Evolutionary conservation across 2,113 vertebrate species (phyloP), one percentile per base, ranked within the genome.

Genomic region (Oplegnathus fasciatus): DNA sequence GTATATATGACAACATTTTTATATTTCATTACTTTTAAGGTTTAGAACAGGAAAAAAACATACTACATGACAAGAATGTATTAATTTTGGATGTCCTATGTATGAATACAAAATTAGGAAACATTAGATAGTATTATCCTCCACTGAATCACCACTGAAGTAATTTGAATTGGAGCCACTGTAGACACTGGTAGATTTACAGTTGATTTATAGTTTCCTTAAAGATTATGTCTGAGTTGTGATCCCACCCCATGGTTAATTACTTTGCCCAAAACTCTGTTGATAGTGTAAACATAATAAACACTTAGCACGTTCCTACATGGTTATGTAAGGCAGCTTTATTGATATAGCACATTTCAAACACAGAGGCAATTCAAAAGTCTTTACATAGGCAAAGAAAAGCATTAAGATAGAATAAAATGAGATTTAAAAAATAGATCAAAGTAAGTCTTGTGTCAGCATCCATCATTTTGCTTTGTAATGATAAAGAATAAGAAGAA

Each of bases 401-500:
- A 20, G n/a, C 65, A 28, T 34, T 22, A 34, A 24, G 0, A 5
- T 6, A n/a, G 30, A n/a, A 10, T 55, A 55, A 34, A 26, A 17
- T 22, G 2, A 50, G 9, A 5, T 30, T 52, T n/a, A n/a, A 11
- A 67, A 30, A 6, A 37, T 37, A n/a, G n/a, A n/a, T n/a, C n/a
- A n/a, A n/a, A n/a, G n/a, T 15, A 37, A 50, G 13, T 55, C 30
- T 0, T 6, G 10, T 73, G 62, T 61, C 40, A 50, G 7, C 54
- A 74, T 54, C 32, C 4, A 46, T 72, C 9, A 14, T 73, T 46
- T 73, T 54, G 24, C 62, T 75, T 60, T 46, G 32, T 75, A 75
- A 74, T 40, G 26, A 28, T 75, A 30, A 44, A 28, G 15, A 58
- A 68, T n/a, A n/a, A n/a, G n/a, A n/a, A n/a, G n/a, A n/a, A n/a